phyloP scores from a whole-genome alignment of 2,113 vertebrate genomes.

The Platycercus adscitus region DNA sequence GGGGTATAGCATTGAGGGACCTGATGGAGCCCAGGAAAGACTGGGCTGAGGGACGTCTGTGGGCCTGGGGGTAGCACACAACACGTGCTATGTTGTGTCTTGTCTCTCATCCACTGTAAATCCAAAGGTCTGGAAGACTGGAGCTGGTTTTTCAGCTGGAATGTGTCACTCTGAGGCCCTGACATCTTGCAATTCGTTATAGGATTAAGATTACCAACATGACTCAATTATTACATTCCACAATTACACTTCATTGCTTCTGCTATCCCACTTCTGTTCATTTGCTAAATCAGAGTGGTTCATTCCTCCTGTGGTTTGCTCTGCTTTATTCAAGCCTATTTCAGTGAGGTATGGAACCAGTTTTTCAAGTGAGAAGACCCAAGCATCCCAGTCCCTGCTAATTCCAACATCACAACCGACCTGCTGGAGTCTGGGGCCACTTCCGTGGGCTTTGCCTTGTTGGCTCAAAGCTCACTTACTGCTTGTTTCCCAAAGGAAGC shows the following conservation, averaged over 20 bases:
- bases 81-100: fast-evolving
- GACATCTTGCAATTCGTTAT: background rate
- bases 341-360: background rate
- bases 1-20: background rate
- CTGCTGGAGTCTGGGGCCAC: background rate
- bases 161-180: background rate
- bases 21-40: fast-evolving
- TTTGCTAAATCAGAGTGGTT: background rate
- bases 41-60: background rate
- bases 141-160: background rate
- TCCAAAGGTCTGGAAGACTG: background rate
- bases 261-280: background rate
- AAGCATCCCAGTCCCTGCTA: fast-evolving
- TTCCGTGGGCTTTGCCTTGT: background rate
- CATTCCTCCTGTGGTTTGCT: background rate
- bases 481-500: background rate
- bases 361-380: background rate
- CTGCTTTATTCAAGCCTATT: background rate
- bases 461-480: background rate
- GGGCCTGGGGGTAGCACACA: fast-evolving
- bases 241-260: background rate
- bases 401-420: fast-evolving
- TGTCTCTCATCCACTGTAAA: background rate
- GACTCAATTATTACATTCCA: background rate
- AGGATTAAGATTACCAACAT: background rate